These are phyloP conservation scores for Eumaeus atala DNA, from an alignment of 1,140 invertebrate species.

Conservation along the genomic window DNA sequence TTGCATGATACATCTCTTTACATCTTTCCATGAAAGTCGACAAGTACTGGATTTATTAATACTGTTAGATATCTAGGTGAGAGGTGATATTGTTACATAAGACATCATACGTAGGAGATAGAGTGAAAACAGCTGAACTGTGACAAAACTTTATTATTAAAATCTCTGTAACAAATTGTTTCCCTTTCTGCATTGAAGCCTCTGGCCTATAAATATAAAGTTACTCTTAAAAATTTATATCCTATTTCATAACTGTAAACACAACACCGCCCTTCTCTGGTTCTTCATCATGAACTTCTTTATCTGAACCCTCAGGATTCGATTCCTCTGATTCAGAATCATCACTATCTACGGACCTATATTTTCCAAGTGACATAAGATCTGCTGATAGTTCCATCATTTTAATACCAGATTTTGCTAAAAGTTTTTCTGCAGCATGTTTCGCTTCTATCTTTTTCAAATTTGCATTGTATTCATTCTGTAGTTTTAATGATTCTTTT, in stretches of 20 bases:
- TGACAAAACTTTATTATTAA: too few relatives aligned
- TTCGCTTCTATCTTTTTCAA: constrained; percentile 56
- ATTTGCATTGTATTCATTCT: constrained; percentile 63
- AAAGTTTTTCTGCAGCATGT: constrained; percentile 58
- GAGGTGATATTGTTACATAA: too few relatives aligned
- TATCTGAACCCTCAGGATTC: constrained; percentile 54
- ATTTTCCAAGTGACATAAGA: constrained; percentile 42
- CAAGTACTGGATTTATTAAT: too few relatives aligned
- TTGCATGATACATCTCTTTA: too few relatives aligned
- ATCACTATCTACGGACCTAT: constrained; percentile 52
- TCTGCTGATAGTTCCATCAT: constrained; percentile 44
- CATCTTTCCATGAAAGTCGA: too few relatives aligned
- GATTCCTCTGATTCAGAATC: constrained; percentile 43
- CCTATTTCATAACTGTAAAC: constrained; percentile 59
- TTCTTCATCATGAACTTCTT: constrained; percentile 63
- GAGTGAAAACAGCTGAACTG: too few relatives aligned
- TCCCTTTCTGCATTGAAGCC: too few relatives aligned
- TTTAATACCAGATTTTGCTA: constrained; percentile 40
- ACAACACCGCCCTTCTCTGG: constrained; percentile 61
- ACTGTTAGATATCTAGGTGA: too few relatives aligned
- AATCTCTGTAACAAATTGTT: too few relatives aligned
- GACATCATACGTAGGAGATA: too few relatives aligned
- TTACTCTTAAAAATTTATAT: neutral
- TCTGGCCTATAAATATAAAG: too few relatives aligned
- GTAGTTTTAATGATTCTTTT: constrained; percentile 76